These are phyloP conservation scores for Drosophila nigricruria DNA, from an alignment of 2,888 invertebrate species.

Conservation along the genomic window DNA sequence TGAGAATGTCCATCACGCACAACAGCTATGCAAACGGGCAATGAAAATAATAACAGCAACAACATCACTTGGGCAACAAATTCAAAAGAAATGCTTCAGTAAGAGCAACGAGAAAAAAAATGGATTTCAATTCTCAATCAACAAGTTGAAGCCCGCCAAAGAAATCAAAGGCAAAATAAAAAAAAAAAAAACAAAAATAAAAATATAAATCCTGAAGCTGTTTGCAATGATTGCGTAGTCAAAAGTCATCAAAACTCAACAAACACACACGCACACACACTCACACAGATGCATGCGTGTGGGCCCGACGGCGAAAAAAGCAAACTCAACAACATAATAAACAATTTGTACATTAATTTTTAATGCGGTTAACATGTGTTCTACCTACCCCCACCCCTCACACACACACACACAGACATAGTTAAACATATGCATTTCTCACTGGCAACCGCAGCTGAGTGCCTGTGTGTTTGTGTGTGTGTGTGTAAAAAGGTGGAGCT, in stretches of 20 bases:
- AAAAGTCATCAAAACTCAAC: constrained; percentile 50
- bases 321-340: constrained; percentile 73
- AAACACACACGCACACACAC: constrained; percentile 20
- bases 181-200: constrained; percentile 12
- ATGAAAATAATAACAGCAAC: constrained; percentile 39
- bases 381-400: constrained; percentile 21
- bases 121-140: constrained; percentile 64
- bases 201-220: constrained; percentile 48
- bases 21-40: constrained; percentile 45
- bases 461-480: background rate
- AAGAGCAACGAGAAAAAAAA: constrained; percentile 27
- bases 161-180: constrained; percentile 38
- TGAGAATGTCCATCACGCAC: constrained; percentile 74
- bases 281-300: constrained; percentile 32
- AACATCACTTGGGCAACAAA: constrained; percentile 46
- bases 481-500: constrained; percentile 78
- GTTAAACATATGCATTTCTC: constrained; percentile 31
- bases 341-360: constrained; percentile 80
- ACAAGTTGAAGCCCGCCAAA: constrained; percentile 63
- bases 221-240: constrained; percentile 61
- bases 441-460: constrained; percentile 50
- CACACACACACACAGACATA: constrained; percentile 9
- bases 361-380: constrained; percentile 80
- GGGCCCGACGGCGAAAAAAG: constrained; percentile 54
- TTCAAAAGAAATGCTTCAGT: constrained; percentile 59